Evolutionary conservation across 2,888 invertebrate genomes (phyloP).

Genomic region (Lymantria monacha): DNA sequence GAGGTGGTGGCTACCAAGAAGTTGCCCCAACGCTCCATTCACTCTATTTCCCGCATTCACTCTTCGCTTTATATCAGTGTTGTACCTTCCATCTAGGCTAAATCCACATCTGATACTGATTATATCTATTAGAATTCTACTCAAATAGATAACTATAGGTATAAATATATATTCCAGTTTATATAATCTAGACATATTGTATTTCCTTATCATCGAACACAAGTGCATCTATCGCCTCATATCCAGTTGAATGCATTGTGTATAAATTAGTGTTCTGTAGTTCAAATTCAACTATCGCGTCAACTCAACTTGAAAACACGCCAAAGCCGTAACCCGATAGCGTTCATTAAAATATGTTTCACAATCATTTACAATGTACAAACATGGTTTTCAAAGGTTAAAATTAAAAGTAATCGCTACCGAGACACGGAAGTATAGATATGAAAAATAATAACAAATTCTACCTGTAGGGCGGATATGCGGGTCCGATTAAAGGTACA

Average conservation of each 20-base stretch:
- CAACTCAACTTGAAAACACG: constrained; percentile 39
- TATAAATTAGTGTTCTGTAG: constrained; percentile 10
- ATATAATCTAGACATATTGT: neutral
- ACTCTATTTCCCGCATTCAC: no score
- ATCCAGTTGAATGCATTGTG: constrained; percentile 6
- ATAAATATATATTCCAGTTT: no score
- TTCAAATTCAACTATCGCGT: constrained; percentile 40
- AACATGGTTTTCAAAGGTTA: constrained; percentile 61
- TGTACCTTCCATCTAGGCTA: no score
- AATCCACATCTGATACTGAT: no score
- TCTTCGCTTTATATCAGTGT: no score
- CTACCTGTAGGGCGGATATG: constrained; percentile 51
- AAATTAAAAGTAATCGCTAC: constrained; percentile 72
- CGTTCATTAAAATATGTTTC: constrained; percentile 57
- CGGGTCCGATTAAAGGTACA: constrained; percentile 49
- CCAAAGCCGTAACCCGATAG: constrained; percentile 54
- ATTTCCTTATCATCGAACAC: neutral
- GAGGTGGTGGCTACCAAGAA: no score
- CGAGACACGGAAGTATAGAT: constrained; percentile 60
- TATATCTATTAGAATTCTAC: no score
- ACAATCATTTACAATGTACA: constrained; percentile 57
- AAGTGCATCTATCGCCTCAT: neutral
- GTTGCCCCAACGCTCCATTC: no score
- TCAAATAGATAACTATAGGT: no score
- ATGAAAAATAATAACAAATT: constrained; percentile 67